Evolutionary conservation across 2,113 vertebrate species (phyloP), one percentile per base, ranked within the genome.

Genomic region (Rhadina sibilatrix): DNA sequence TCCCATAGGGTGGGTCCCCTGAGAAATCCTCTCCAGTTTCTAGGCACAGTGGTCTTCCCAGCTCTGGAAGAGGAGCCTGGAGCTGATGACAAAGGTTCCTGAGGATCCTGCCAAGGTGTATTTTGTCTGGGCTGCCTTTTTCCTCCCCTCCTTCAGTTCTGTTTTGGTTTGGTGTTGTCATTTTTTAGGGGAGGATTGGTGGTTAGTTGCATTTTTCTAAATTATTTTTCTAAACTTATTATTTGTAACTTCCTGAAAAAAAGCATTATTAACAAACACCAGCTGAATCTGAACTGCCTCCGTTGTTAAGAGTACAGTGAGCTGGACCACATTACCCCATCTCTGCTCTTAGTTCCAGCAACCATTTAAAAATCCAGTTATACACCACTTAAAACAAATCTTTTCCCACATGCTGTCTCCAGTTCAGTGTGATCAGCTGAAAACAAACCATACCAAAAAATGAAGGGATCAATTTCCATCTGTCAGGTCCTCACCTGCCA

Each of bases 131-230:
- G 19, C n/a, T 87, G 54, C 27, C 24, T 53, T 81, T 76, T 94
- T 59, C 25, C 7, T 86, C n/a, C 24, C 4, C 16, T 79, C 18
- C 21, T 83, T 87, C 65, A 83, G 3, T 44, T 87, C 33, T 59
- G 11, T 12, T 40, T 83, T 46, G 12, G 10, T 69, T 79, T n/a
- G 22, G 3, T 53, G 46, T 46, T 9, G 4, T 59, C 5, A 1
- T 66, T 61, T 66, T 35, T 42, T 9, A 2, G 2, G 16, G 5
- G 2, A 14, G 5, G 3, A 4, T 17, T 12, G 14, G 23, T 68
- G 15, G 18, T 44, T 37, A 22, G 37, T 77, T 33, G 18, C 3
- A 16, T 69, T 61, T 69, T 78, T 27, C 25, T 22, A 31, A 21
- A 50, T 59, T 66, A 76, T 59, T 66, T 86, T 52, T 60, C 46